phyloP scores from a whole-genome alignment of 2,113 vertebrate genomes.

The Taurulus bubalis region DNA sequence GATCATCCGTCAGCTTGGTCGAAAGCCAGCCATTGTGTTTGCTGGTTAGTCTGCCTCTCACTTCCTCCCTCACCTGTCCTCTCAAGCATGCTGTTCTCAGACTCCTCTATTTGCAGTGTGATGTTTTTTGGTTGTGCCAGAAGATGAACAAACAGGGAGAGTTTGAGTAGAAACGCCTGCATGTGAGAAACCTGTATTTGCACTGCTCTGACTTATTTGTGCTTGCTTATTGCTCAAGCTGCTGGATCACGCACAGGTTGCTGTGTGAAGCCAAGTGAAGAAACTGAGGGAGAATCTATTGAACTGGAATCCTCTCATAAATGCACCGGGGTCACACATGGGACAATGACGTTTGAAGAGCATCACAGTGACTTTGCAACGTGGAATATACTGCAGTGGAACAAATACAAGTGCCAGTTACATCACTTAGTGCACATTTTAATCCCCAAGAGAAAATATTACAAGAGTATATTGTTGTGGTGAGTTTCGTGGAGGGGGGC shows the following conservation, averaged over 20 bases:
- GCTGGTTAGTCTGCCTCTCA: background rate
- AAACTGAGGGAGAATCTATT: background rate
- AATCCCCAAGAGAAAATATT: background rate
- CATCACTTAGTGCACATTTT: background rate
- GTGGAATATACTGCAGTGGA: background rate
- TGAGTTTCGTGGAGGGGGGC: conserved; percentile 22
- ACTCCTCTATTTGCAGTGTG: conserved; percentile 27
- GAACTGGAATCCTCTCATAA: background rate
- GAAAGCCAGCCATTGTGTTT: background rate
- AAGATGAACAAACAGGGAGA: conserved; percentile 41
- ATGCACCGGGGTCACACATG: background rate
- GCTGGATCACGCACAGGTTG: conserved; percentile 60
- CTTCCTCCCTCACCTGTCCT: conserved; percentile 36
- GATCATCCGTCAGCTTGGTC: background rate
- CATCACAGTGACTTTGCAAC: background rate
- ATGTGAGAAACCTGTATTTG: conserved; percentile 48
- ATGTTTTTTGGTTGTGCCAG: background rate
- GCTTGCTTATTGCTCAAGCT: conserved; percentile 61
- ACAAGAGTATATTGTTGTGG: background rate
- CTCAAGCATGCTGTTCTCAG: conserved; percentile 15
- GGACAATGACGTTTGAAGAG: too few relatives aligned
- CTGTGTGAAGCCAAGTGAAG: conserved; percentile 29
- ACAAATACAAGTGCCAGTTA: background rate
- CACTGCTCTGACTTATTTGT: conserved; percentile 42
- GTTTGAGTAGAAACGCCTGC: background rate